A percentile compares a stretch with the other conserved stretches of the same genome.
phyloP scores from a whole-genome alignment of 2,888 invertebrate genomes.

The Acleris cristana region DNA sequence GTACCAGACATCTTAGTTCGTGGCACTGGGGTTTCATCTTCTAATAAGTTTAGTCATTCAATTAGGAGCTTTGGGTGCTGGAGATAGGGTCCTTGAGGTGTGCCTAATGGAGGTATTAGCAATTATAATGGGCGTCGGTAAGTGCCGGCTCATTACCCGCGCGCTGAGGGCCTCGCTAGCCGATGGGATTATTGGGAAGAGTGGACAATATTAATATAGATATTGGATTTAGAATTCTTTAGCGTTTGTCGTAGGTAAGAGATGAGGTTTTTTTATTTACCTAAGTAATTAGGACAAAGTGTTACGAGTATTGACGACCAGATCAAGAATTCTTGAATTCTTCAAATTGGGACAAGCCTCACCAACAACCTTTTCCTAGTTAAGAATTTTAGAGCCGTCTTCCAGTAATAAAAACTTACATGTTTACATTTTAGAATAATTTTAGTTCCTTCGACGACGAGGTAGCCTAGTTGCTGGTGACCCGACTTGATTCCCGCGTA shows the following conservation, averaged over 20 bases:
- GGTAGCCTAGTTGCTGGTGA: too few species aligned
- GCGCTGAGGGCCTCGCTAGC: neutral
- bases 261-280: neutral
- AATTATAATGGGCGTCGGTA: conserved; percentile 35
- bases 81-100: conserved; percentile 20
- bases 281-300: too few species aligned
- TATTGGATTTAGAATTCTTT: neutral
- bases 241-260: conserved; percentile 15
- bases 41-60: conserved; percentile 19
- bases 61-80: conserved; percentile 21
- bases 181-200: neutral
- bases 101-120: conserved; percentile 28
- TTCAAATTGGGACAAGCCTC: too few species aligned
- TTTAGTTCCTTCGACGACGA: too few species aligned
- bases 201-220: conserved; percentile 7
- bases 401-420: too few species aligned
- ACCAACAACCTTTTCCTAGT: too few species aligned
- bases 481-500: too few species aligned
- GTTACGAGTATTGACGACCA: too few species aligned
- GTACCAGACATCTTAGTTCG: too few species aligned
- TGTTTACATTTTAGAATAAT: too few species aligned
- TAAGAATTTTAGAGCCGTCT: too few species aligned
- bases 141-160: conserved; percentile 36
- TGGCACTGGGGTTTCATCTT: conserved; percentile 8
- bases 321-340: too few species aligned